These are phyloP conservation scores for Poeciliopsis paucimaculata DNA, from an alignment of 2,797 vertebrate genomes.

Conservation along the genomic window DNA sequence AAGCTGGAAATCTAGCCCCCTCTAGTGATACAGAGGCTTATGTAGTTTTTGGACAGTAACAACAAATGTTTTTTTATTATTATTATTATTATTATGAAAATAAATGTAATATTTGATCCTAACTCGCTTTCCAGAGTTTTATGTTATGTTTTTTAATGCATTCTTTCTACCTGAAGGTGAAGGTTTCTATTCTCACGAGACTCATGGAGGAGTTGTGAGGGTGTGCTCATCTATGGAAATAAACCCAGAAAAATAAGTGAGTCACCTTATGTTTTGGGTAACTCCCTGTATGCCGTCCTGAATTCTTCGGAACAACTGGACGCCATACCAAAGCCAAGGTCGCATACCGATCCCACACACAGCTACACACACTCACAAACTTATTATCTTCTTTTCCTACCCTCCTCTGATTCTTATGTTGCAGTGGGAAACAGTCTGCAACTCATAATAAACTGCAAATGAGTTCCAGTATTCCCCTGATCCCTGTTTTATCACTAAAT, in stretches of 20 bases:
- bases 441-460: conserved; percentile 34
- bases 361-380: conserved; percentile 24
- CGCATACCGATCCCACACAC: conserved; percentile 55
- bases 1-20: conserved; percentile 36
- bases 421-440: conserved; percentile 42
- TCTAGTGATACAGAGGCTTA: conserved; percentile 26
- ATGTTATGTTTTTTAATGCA: neutral
- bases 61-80: neutral
- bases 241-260: conserved; percentile 58
- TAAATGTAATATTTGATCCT: neutral
- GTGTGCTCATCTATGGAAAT: conserved; percentile 5
- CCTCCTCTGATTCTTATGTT: conserved; percentile 37
- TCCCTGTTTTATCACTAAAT: neutral
- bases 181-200: neutral
- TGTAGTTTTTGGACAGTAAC: neutral
- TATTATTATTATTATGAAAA: neutral
- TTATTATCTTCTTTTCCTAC: conserved; percentile 36
- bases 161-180: neutral
- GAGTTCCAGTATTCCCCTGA: conserved; percentile 1
- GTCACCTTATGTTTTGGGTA: conserved; percentile 62
- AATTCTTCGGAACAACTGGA: conserved; percentile 66
- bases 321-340: conserved; percentile 66
- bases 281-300: conserved; percentile 36
- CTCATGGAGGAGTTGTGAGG: conserved; percentile 12
- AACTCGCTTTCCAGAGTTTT: neutral